Conservation (phyloP, 2,888 invertebrate genomes). For the Chrysina gloriosa region DNA sequence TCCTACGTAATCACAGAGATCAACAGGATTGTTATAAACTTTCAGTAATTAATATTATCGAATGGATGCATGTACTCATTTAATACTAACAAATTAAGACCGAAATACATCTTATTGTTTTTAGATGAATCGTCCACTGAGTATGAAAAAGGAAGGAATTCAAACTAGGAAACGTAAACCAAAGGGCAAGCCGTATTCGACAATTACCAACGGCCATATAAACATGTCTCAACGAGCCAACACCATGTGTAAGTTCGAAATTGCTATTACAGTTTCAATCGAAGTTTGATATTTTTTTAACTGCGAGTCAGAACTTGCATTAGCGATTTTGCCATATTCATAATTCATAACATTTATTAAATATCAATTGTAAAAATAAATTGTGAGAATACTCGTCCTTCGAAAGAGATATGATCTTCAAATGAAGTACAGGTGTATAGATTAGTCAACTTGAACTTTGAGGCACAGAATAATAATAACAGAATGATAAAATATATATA, state of each 20-base stretch:
- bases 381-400: neutral
- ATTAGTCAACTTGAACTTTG: conserved; percentile 4
- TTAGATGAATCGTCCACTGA: conserved; percentile 92
- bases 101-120: conserved; percentile 34
- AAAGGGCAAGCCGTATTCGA: conserved; percentile 66
- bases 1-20: too few relatives aligned
- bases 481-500: neutral
- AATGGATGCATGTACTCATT: too few relatives aligned
- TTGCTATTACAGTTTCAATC: too few relatives aligned
- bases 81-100: neutral
- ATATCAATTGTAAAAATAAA: neutral
- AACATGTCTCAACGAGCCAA: conserved; percentile 40
- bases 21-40: too few relatives aligned
- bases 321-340: too few relatives aligned
- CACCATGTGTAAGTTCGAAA: conserved; percentile 45
- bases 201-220: conserved; percentile 56
- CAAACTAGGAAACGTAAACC: conserved; percentile 97
- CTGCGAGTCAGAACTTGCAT: too few relatives aligned
- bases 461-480: neutral
- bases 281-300: too few relatives aligned
- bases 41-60: too few relatives aligned
- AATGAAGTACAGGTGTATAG: conserved; percentile 1
- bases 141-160: conserved; percentile 99
- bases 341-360: conserved; percentile 6
- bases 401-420: neutral